phyloP scores from a whole-genome alignment of 2,797 vertebrate species.

The Pangasius mekongensis region DNA sequence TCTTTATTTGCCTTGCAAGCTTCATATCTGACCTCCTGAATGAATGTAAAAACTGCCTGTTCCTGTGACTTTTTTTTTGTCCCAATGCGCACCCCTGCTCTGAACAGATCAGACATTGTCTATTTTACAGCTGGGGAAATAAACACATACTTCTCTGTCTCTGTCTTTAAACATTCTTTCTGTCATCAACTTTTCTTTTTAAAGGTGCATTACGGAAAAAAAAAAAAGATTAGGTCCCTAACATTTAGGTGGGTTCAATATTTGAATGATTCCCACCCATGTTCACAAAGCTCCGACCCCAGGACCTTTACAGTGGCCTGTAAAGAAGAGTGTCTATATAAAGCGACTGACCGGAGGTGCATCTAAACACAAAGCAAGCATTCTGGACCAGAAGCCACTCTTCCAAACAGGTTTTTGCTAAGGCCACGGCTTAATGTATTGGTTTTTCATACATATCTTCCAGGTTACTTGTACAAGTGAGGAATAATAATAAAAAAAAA shows the following conservation, averaged over 20 bases:
- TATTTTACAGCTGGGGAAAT: not conserved
- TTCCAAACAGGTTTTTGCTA: not conserved
- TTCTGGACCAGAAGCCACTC: not conserved
- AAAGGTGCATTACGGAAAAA: not conserved
- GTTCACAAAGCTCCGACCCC: not conserved
- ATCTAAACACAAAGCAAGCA: not conserved
- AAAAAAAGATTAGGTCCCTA: not conserved
- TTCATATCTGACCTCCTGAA: not conserved
- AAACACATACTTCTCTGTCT: not conserved
- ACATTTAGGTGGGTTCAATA: not conserved
- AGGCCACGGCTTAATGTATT: not conserved
- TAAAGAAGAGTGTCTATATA: not conserved
- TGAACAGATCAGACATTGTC: not conserved
- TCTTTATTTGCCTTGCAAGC: not conserved
- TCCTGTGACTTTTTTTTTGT: not conserved
- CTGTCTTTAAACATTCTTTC: not conserved
- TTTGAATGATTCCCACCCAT: not conserved
- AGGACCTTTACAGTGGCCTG: not conserved
- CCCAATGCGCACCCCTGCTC: not conserved
- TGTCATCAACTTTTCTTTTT: not conserved
- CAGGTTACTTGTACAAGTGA: not conserved
- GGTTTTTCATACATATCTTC: not conserved
- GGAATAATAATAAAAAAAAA: not conserved
- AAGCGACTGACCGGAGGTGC: not conserved
- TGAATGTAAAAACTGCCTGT: not conserved